Conservation (phyloP, 2,113 vertebrate genomes). For the Forbesichthys papilliferus region DNA sequence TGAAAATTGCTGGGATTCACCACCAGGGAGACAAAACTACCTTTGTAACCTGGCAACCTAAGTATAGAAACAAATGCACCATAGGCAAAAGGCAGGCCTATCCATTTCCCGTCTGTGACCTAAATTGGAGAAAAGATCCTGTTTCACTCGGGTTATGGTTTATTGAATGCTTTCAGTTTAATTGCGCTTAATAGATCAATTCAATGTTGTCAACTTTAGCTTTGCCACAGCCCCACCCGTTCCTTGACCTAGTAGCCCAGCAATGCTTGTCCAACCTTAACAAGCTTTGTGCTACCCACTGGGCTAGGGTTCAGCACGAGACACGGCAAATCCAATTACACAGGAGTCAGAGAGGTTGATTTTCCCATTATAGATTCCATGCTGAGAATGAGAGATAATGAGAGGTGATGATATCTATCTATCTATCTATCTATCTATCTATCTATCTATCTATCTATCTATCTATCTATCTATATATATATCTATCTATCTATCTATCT, state of each 20-base stretch:
- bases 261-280: slow-evolving; percentile 85
- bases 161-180: slow-evolving; percentile 33
- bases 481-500: too few species aligned
- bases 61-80: slow-evolving; percentile 34
- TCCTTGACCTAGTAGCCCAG: slow-evolving; percentile 54
- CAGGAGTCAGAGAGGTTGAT: slow-evolving; percentile 83
- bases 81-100: slow-evolving; percentile 43
- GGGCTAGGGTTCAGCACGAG: slow-evolving; percentile 82
- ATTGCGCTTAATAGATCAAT: slow-evolving; percentile 28
- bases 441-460: too few species aligned
- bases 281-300: slow-evolving; percentile 84
- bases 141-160: slow-evolving; percentile 44
- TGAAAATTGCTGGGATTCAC: not conserved
- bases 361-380: slow-evolving; percentile 84
- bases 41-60: slow-evolving; percentile 51
- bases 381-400: slow-evolving; percentile 81
- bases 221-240: slow-evolving; percentile 59
- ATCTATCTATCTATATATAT: slow-evolving; percentile 39
- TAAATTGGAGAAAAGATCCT: slow-evolving; percentile 43
- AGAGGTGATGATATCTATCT: slow-evolving; percentile 70
- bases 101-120: slow-evolving; percentile 56
- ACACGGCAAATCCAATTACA: slow-evolving; percentile 85
- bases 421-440: slow-evolving; percentile 36
- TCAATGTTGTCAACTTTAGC: slow-evolving; percentile 72
- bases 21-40: not conserved